Percentiles rank a stretch among this genome's conserved stretches.
Conservation (phyloP, 2,888 invertebrate genomes). For the Fragum sueziense region DNA sequence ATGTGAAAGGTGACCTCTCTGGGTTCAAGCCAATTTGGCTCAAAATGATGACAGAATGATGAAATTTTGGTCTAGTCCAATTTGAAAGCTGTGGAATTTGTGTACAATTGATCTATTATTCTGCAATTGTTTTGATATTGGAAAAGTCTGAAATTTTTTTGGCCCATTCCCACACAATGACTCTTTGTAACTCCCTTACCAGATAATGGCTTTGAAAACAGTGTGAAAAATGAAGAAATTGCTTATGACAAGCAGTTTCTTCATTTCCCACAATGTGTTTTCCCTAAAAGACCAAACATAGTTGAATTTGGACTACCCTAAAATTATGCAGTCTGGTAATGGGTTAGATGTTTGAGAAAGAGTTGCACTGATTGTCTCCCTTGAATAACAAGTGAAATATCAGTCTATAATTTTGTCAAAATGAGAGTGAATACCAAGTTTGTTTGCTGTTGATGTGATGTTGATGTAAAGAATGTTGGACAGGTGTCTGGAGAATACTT, state of each 20-base stretch:
- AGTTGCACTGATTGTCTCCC: not conserved
- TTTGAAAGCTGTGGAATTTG: not conserved
- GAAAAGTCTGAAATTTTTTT: not conserved
- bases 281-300: not conserved
- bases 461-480: not conserved
- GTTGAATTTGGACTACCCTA: not conserved
- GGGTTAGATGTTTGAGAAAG: not conserved
- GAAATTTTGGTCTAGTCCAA: too few species aligned
- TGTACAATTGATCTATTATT: not conserved
- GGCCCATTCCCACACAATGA: too few species aligned
- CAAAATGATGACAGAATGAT: not conserved
- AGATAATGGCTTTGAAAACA: too few species aligned
- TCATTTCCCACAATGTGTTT: not conserved
- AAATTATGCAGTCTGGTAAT: not conserved
- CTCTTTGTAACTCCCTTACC: not conserved
- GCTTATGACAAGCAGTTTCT: not conserved
- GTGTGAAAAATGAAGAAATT: conserved; percentile 10
- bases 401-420: not conserved
- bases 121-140: too few species aligned
- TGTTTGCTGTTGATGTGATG: not conserved
- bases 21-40: not conserved
- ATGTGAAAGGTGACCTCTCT: not conserved
- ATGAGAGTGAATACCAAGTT: not conserved
- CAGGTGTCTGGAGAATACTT: not conserved
- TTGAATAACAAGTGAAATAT: not conserved